phyloP scores from a whole-genome alignment of 2,113 vertebrate species.

The Callospermophilus lateralis region DNA sequence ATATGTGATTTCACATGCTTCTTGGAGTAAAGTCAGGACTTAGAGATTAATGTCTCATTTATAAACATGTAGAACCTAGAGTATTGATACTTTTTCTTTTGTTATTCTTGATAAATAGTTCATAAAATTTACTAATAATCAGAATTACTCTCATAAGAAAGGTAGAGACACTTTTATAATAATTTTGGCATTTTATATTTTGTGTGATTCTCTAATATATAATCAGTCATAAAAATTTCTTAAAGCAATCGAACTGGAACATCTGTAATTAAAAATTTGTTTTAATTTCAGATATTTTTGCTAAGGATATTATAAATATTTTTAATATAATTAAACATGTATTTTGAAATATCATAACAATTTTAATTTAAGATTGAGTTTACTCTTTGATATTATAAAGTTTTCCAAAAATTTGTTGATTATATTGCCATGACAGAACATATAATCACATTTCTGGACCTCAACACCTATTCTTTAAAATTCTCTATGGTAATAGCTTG shows the following conservation, averaged over 20 bases:
- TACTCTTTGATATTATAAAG: not conserved
- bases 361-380: not conserved
- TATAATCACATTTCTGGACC: not conserved
- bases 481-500: not conserved
- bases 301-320: not conserved
- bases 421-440: not conserved
- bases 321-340: not conserved
- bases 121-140: not conserved
- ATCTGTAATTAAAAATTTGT: not conserved
- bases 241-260: not conserved
- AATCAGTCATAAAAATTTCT: not conserved
- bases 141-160: not conserved
- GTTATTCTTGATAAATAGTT: not conserved
- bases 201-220: not conserved
- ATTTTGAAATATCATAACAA: not conserved
- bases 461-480: not conserved
- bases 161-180: not conserved
- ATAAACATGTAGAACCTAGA: not conserved
- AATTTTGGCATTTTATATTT: not conserved
- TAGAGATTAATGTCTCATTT: not conserved
- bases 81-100: not conserved
- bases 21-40: not conserved
- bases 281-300: not conserved
- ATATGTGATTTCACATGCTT: not conserved
- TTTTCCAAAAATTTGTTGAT: not conserved